Conservation (phyloP, 2,113 vertebrate species). For the Gallinago media region DNA sequence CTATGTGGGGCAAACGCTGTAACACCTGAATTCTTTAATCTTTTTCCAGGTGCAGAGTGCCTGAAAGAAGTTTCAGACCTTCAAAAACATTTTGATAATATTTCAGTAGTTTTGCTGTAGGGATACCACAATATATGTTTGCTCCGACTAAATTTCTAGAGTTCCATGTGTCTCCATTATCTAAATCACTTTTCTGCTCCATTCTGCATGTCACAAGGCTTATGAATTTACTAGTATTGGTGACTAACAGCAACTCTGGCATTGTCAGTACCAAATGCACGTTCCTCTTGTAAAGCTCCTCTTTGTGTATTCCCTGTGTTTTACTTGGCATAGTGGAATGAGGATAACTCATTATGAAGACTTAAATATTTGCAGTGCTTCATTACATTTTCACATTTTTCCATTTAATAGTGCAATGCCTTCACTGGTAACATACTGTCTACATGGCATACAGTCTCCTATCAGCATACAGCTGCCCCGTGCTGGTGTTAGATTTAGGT, state of each 20-base stretch:
- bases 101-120: constrained; percentile 31
- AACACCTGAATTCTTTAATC: constrained; percentile 34
- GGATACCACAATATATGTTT: not conserved
- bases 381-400: not conserved
- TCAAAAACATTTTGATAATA: constrained; percentile 46
- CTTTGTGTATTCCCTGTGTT: not conserved
- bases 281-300: not conserved
- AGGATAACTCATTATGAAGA: not conserved
- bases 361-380: not conserved
- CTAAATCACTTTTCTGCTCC: not conserved
- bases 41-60: constrained; percentile 25
- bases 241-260: not conserved
- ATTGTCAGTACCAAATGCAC: not conserved
- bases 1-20: accelerated
- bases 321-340: not conserved
- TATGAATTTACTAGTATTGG: not conserved
- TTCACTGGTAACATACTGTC: not conserved
- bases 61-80: constrained; percentile 37
- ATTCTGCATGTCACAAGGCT: not conserved
- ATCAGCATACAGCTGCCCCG: not conserved
- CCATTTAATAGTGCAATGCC: not conserved
- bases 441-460: not conserved
- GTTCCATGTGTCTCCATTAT: not conserved
- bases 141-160: not conserved
- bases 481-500: not conserved